A percentile compares a stretch with the other conserved stretches of the same genome.
Conservation (phyloP, 2,113 vertebrate species). For the Odocoileus hemionus region DNA sequence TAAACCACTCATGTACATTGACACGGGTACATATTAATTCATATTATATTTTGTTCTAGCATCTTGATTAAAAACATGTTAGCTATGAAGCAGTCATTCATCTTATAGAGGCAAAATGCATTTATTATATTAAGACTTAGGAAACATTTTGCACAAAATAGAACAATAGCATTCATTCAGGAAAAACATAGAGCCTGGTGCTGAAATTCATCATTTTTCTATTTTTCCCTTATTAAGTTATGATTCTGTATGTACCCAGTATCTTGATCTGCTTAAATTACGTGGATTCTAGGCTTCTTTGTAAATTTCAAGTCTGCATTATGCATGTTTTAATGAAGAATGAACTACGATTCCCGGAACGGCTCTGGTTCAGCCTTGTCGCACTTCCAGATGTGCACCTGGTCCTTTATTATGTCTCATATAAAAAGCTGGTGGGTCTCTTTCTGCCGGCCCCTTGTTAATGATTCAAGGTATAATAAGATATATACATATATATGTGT, state of each 20-base stretch:
- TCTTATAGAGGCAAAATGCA: slow-evolving; percentile 51
- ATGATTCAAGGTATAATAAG: slow-evolving; percentile 64
- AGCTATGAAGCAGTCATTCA: slow-evolving; percentile 57
- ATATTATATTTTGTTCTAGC: slow-evolving; percentile 49
- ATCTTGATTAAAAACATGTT: slow-evolving; percentile 66
- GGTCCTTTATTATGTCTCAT: slow-evolving; percentile 77
- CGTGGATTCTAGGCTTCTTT: slow-evolving; percentile 66
- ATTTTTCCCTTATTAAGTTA: slow-evolving; percentile 20
- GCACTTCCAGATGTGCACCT: slow-evolving; percentile 84
- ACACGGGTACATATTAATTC: slow-evolving; percentile 48
- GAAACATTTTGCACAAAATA: slow-evolving; percentile 48
- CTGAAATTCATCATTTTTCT: neutral
- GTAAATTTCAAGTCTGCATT: slow-evolving; percentile 73
- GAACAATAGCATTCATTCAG: neutral
- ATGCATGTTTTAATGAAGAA: slow-evolving; percentile 79
- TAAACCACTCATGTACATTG: slow-evolving; percentile 40
- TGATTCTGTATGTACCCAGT: slow-evolving; percentile 37
- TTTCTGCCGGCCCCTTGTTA: slow-evolving; percentile 60
- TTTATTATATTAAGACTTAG: slow-evolving; percentile 47
- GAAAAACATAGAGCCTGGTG: neutral
- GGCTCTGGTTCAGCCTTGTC: slow-evolving; percentile 75
- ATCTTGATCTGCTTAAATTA: slow-evolving; percentile 63
- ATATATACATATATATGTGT: neutral
- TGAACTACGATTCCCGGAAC: slow-evolving; percentile 76
- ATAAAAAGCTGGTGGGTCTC: slow-evolving; percentile 65